These are phyloP conservation scores for Pipistrellus nathusii DNA, from an alignment of 2,797 vertebrate genomes.

Conservation along the genomic window DNA sequence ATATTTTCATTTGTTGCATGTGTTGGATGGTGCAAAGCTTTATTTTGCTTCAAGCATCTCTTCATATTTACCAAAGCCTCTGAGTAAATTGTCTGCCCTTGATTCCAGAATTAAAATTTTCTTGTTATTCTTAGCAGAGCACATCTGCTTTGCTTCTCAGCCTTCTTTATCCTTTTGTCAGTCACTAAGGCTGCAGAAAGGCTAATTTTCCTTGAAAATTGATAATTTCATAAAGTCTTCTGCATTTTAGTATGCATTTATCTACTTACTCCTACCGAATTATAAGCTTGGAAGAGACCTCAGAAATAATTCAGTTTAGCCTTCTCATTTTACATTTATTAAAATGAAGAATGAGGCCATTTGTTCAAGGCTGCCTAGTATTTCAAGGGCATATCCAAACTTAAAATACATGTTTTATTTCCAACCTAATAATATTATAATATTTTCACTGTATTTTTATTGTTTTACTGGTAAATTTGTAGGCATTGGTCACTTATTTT, in stretches of 20 bases:
- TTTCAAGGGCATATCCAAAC: neutral
- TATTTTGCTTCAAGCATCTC: constrained; percentile 60
- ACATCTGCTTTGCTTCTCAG: constrained; percentile 35
- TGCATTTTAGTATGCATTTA: constrained; percentile 23
- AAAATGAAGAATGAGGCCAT: constrained; percentile 35
- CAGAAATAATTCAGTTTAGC: constrained; percentile 51
- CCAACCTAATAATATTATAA: neutral
- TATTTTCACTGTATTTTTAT: neutral
- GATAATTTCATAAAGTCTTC: constrained; percentile 46
- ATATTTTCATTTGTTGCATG: constrained; percentile 47
- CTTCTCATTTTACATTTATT: constrained; percentile 65
- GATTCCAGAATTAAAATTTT: constrained; percentile 68
- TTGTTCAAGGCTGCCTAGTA: constrained; percentile 55
- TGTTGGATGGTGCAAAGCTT: neutral
- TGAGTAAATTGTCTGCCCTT: constrained; percentile 5
- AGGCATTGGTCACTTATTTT: neutral
- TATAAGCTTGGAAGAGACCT: constrained; percentile 33
- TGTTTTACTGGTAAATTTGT: neutral
- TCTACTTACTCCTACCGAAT: constrained; percentile 1
- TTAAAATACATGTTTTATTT: constrained; percentile 54
- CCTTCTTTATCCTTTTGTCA: constrained; percentile 60
- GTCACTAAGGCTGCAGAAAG: constrained; percentile 17
- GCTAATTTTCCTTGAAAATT: constrained; percentile 42
- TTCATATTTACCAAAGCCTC: constrained; percentile 39
- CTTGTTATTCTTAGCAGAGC: constrained; percentile 64